Conservation (phyloP, 2,113 vertebrate species). For the Dasypus novemcinctus region DNA sequence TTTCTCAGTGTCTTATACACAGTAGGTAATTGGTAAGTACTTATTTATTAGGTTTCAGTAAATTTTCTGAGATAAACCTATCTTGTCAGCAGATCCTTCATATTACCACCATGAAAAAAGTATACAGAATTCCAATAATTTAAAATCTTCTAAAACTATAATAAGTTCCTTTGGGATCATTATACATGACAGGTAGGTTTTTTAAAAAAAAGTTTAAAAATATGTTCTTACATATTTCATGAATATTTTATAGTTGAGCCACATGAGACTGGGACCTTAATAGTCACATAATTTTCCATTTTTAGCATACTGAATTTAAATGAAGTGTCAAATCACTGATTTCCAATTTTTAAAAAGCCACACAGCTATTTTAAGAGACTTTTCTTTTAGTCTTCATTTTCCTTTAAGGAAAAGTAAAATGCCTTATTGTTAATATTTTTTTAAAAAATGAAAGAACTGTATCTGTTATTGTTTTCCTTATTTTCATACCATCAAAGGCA, state of each 20-base stretch:
- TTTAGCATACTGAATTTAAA: constrained; percentile 22
- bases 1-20: not conserved
- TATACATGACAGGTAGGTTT: not conserved
- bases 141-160: constrained; percentile 34
- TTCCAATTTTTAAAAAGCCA: not conserved
- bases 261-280: not conserved
- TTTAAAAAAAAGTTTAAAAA: not conserved
- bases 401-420: not conserved
- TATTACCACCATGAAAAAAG: not conserved
- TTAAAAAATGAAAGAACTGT: not conserved
- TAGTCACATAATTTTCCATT: not conserved
- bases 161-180: not conserved
- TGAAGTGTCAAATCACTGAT: not conserved
- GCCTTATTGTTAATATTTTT: not conserved
- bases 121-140: not conserved
- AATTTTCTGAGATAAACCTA: constrained; percentile 14
- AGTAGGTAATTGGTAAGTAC: not conserved
- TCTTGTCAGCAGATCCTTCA: not conserved
- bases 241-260: constrained; percentile 7
- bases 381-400: not conserved
- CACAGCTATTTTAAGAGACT: not conserved
- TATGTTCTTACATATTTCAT: not conserved
- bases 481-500: not conserved
- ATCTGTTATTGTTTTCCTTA: not conserved
- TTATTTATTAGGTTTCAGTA: not conserved